Evolutionary conservation across 1,140 invertebrate species (phyloP), one percentile per base, ranked within the genome.

Genomic region (Drosophila kanapiae): DNA sequence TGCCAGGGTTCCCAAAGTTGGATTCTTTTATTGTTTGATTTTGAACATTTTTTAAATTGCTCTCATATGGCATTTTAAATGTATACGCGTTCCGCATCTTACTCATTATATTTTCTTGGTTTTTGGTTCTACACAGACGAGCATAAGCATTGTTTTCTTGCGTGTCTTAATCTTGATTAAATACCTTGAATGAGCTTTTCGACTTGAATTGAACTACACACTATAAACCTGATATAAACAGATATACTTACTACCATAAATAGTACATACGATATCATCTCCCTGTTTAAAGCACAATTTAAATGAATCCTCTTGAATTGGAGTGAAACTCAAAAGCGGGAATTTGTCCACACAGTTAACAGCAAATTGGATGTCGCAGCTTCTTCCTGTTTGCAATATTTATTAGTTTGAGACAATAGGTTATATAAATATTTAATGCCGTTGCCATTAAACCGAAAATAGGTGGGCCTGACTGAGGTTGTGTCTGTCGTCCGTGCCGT

Each of bases 371-470:
- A 6, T 56, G 33, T 38, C 35, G 40, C 54, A 57, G 54, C 54
- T 11, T 40, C 54, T 10, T 57, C 51, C 33, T 54, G 11, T n/a
- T n/a, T 57, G 54, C 35, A 42, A 42, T 40, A 57, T 57, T 57
- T 57, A 57, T 40, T 40, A 57, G 33, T 27, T 40, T 57, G 18
- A n/a, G 54, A 40, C 54, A 57, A 56, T 40, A 11, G 35, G 35
- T 57, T 40, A 40, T 10, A 63, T 37, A 29, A 37, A 37, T 56
- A 29, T 38, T 29, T 62, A 38, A 62, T 57, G 18, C 0, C 18
- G 27, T 16, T 37, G 51, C n/a, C 48, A 16, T 51, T 14, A 13
- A 54, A 37, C 16, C 13, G 16, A 35, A 14, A 4, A 0, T 13
- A 37, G 7, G 6, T 13, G 18, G 23, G 13, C 13, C 10, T 37